Evolutionary conservation across 2,113 vertebrate species (phyloP), one percentile per base, ranked within the genome.

Genomic region (Pteropus alecto): DNA sequence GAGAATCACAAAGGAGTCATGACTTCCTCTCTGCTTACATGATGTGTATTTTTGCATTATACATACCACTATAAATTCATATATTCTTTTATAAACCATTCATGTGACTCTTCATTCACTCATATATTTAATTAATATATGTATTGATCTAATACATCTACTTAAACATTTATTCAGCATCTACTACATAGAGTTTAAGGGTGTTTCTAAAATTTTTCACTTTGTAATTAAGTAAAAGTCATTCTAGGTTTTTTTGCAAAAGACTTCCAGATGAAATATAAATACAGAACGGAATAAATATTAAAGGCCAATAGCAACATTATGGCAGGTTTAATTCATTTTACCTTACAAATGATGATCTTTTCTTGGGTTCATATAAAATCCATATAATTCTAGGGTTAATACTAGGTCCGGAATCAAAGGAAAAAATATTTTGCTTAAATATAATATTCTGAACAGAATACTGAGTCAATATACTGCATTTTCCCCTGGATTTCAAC

Each of bases 81-180:
- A 38, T 43, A 77, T 63, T 78, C 43, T 54, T 79, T 87, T 26
- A 24, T 65, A 86, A 95, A 61, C 43, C 19, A 46, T 35, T 54
- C 12, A 6, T 18, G 10, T 16, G 2, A 41, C 26, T 93, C 24
- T 90, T 88, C 15, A 46, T 35, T 87, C 12, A 46, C 18, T 65
- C 21, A 26, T 24, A 28, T 63, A n/a, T 90, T 70, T 26, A 71
- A 71, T 65, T 58, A 60, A 63, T 33, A 3, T 26, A 56, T 87
- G 14, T 63, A 24, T 19, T 16, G 14, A 16, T 51, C 3, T 51
- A 51, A 58, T 63, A 84, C 35, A 48, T 68, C 22, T 12, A 85
- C 15, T 87, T 88, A 95, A 87, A 78, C 35, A 83, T 90, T 71
- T 94, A 87, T 90, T 92, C 43, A 71, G 19, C 9, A 68, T 16